Percentiles rank a stretch among this genome's conserved stretches.
Evolutionary conservation across 2,113 vertebrate genomes (phyloP).

Genomic region (Pseudonaja textilis): DNA sequence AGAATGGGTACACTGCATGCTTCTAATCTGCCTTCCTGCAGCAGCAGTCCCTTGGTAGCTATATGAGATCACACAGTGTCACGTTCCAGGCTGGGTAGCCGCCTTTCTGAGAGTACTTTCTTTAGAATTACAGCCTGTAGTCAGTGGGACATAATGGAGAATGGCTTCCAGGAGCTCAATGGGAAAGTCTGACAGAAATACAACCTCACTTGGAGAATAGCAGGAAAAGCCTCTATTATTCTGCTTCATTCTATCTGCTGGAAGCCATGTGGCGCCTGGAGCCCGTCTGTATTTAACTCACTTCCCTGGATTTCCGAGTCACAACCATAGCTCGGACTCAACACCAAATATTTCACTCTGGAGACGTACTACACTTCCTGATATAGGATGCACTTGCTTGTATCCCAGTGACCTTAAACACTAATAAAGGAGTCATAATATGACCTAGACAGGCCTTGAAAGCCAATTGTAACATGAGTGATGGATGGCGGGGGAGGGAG

Average conservation of each 20-base stretch:
- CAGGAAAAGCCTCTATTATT: constrained; percentile 84
- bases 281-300: constrained; percentile 75
- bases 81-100: constrained; percentile 45
- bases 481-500: constrained; percentile 40
- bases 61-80: constrained; percentile 30
- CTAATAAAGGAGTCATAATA: constrained; percentile 86
- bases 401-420: constrained; percentile 85
- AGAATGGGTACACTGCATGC: neutral
- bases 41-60: constrained; percentile 49
- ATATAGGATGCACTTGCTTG: constrained; percentile 89
- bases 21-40: constrained; percentile 74
- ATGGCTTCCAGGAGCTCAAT: constrained; percentile 43
- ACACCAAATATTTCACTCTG: constrained; percentile 82
- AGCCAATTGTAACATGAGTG: constrained; percentile 50
- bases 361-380: constrained; percentile 83
- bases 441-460: constrained; percentile 69
- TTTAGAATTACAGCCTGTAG: constrained; percentile 42
- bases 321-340: constrained; percentile 65
- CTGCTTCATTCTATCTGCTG: constrained; percentile 72
- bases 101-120: constrained; percentile 40
- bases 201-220: constrained; percentile 77
- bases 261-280: constrained; percentile 75
- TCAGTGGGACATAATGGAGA: constrained; percentile 42
- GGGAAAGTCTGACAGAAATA: constrained; percentile 73
- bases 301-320: constrained; percentile 86